A percentile compares a stretch with the other conserved stretches of the same genome.
These are phyloP conservation scores for Electrophaes corylata DNA, from an alignment of 2,888 invertebrate species.

Conservation along the genomic window DNA sequence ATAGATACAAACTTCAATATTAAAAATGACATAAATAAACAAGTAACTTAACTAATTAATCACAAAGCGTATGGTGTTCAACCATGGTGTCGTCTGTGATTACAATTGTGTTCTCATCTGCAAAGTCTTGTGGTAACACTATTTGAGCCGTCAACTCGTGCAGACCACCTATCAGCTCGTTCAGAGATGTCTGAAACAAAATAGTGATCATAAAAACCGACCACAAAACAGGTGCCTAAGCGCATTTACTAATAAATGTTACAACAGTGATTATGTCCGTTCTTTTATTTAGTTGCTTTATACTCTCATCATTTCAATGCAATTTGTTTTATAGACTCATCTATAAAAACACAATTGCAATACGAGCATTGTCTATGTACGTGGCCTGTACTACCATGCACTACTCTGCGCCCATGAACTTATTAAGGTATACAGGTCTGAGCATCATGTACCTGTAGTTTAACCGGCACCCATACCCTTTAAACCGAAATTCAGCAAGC, in stretches of 20 bases:
- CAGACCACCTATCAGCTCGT: constrained; percentile 68
- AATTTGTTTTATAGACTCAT: too few relatives aligned
- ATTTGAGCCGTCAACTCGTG: constrained; percentile 75
- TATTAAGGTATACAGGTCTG: too few relatives aligned
- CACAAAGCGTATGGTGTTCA: constrained; percentile 73
- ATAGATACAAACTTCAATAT: background rate
- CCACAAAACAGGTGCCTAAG: background rate
- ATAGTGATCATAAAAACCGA: background rate
- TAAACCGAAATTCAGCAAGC: too few relatives aligned
- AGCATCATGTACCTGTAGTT: too few relatives aligned
- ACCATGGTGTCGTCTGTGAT: constrained; percentile 71
- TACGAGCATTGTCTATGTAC: too few relatives aligned
- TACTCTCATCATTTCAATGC: too few relatives aligned
- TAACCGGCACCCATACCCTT: too few relatives aligned
- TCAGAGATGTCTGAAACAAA: constrained; percentile 49
- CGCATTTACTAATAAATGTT: background rate
- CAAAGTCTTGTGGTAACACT: constrained; percentile 68
- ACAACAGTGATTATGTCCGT: background rate
- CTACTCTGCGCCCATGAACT: too few relatives aligned
- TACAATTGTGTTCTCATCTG: constrained; percentile 70
- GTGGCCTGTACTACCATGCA: too few relatives aligned
- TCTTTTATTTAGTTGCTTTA: too few relatives aligned
- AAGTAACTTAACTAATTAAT: constrained; percentile 54
- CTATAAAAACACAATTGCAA: too few relatives aligned
- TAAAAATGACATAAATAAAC: constrained; percentile 16